Evolutionary conservation across 2,113 vertebrate genomes (phyloP).

Genomic region (Verasper variegatus): DNA sequence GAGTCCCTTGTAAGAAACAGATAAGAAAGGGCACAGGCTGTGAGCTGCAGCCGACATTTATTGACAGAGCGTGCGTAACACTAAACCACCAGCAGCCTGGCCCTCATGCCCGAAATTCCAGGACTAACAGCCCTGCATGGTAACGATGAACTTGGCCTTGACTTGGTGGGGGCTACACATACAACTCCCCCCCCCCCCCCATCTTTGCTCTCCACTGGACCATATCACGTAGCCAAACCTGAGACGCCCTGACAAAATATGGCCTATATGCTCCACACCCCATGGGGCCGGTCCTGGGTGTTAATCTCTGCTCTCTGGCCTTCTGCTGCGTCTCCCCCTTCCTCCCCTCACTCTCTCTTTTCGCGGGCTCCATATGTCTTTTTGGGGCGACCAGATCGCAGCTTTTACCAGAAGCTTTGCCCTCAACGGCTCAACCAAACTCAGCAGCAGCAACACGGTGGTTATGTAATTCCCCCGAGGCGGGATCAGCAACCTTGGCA

Average conservation of each 20-base stretch:
- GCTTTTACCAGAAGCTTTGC: constrained; percentile 40
- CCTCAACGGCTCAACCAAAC: constrained; percentile 36
- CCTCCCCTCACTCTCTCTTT: background rate
- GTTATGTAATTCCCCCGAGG: constrained; percentile 73
- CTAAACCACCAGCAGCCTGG: constrained; percentile 64
- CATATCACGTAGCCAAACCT: constrained; percentile 58
- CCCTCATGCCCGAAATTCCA: constrained; percentile 74
- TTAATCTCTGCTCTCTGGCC: constrained; percentile 59
- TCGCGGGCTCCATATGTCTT: constrained; percentile 47
- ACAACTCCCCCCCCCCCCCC: constrained; percentile 1
- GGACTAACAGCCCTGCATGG: constrained; percentile 59
- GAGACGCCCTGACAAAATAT: constrained; percentile 62
- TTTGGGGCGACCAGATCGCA: constrained; percentile 34
- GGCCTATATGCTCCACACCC: constrained; percentile 29
- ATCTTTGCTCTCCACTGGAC: constrained; percentile 30
- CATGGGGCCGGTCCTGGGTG: constrained; percentile 35
- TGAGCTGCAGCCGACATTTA: constrained; percentile 52
- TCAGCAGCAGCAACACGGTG: constrained; percentile 24
- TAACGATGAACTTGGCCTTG: constrained; percentile 72
- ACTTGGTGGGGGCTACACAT: constrained; percentile 32
- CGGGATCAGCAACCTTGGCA: constrained; percentile 68
- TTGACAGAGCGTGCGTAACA: constrained; percentile 65
- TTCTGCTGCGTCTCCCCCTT: constrained; percentile 10
- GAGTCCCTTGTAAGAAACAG: constrained; percentile 20
- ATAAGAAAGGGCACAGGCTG: constrained; percentile 34